Evolutionary conservation across 2,797 vertebrate species (phyloP), one percentile per base, ranked within the genome.

Genomic region (Phataginus tricuspis): DNA sequence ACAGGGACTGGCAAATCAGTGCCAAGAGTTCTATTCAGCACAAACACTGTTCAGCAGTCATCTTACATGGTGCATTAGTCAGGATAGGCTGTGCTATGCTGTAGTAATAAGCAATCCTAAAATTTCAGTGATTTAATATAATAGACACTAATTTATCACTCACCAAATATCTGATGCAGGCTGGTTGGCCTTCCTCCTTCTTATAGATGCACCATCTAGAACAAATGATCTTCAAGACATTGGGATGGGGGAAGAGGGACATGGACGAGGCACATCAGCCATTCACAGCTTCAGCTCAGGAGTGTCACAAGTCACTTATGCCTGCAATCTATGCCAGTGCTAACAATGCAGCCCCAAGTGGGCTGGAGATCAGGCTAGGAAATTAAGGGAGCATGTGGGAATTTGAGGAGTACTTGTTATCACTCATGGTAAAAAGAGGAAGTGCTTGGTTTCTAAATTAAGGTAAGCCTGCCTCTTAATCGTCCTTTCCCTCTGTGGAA

Each of bases 101-200:
- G 45, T 23, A 53, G 14, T 69, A 95, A 91, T 59, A 86, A 95
- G 34, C n/a, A 95, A 42, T 19, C 23, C 75, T 57, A 45, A 95
- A 68, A 94, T 68, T 13, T 66, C 49, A 61, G 61, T 80, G 66
- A 69, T 27, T 79, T 61, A 19, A 83, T 57, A 37, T 0, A 49
- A 21, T 49, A 57, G 86, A 55, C 27, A 21, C 39, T 59, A 34
- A 66, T 59, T 92, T 92, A 16, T 93, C 64, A 75, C 53, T 88
- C 92, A 93, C 27, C n/a, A 91, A 77, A 18, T 87, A 74, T 51
- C 27, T 64, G 77, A 19, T 91, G 83, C 71, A 66, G 66, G 37
- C 64, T 94, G 59, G 23, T n/a, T 79, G 53, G 61, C 71, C 64
- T 51, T 87, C 27, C 9, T 84, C 19, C 42, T 68, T n/a, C 12